Evolutionary conservation across 2,888 invertebrate genomes (phyloP), one percentile per base, ranked within the genome.

Genomic region (Monopis laevigella): DNA sequence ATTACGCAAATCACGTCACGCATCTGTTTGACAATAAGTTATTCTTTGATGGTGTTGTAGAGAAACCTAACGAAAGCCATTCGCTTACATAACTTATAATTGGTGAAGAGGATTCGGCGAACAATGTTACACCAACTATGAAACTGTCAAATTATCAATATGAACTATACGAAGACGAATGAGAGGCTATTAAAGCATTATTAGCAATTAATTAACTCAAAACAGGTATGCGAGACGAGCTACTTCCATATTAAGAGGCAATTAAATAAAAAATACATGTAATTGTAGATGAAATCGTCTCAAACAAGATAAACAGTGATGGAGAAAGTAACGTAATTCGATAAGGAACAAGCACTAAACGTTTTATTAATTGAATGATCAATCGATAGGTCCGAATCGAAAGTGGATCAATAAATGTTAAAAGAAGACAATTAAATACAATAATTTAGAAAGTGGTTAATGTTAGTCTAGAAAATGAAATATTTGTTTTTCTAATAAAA

Each of bases 271-370:
- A n/a, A n/a, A n/a, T n/a, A n/a, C n/a, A n/a, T n/a, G n/a, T n/a
- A n/a, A n/a, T n/a, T n/a, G n/a, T n/a, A n/a, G n/a, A n/a, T n/a
- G n/a, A n/a, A n/a, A n/a, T n/a, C n/a, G n/a, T n/a, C n/a, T n/a
- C n/a, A n/a, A n/a, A n/a, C n/a, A n/a, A n/a, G n/a, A n/a, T n/a
- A n/a, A 17, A 32, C 32, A 32, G 16, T 32, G 17, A 32, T 32
- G 13, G 36, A 19, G 36, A 36, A 36, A 36, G 36, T 36, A 21
- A 21, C 21, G 36, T 35, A 36, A 36, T 19, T 36, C 13, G 36
- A 36, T 36, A 36, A 13, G 14, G 17, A 17, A 32, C 32, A 32
- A 32, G n/a, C 2, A 36, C 21, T 21, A 16, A 36, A 18, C 19
- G 21, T 36, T 19, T 21, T 21, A 36, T 21, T 21, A 36, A 36